Conservation (phyloP, 1,140 invertebrate genomes). For the Temnothorax longispinosus region DNA sequence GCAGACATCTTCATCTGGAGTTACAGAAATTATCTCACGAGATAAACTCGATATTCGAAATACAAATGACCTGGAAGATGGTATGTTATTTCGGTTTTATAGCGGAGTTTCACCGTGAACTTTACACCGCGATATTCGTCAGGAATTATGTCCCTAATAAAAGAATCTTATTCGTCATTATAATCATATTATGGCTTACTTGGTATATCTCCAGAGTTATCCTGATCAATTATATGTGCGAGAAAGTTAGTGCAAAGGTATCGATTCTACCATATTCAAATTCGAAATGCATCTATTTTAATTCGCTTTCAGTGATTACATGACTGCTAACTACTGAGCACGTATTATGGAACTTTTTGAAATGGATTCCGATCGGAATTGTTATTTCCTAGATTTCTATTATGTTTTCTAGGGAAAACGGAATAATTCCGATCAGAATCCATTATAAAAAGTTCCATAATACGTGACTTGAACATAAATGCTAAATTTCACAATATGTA, state of each 20-base stretch:
- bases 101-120: neutral
- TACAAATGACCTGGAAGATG: conserved; percentile 39
- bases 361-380: no score
- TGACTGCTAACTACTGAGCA: neutral
- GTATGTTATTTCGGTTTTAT: conserved; percentile 28
- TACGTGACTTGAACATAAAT: neutral
- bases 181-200: neutral
- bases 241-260: conserved; percentile 19
- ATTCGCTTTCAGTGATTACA: neutral
- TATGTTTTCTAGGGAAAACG: no score
- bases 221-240: conserved; percentile 24
- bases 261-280: neutral
- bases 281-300: neutral
- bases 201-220: conserved; percentile 9
- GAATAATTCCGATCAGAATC: no score
- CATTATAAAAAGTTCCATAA: no score
- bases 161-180: neutral
- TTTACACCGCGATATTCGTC: neutral
- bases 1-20: conserved; percentile 37
- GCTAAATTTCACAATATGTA: neutral
- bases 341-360: no score
- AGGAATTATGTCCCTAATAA: neutral
- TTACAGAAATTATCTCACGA: conserved; percentile 16
- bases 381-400: no score
- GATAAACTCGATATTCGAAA: conserved; percentile 27